A percentile compares a stretch with the other conserved stretches of the same genome.
These are phyloP conservation scores for Muricea muricata DNA, from an alignment of 92 coral and sea anemone species.

Conservation along the genomic window DNA sequence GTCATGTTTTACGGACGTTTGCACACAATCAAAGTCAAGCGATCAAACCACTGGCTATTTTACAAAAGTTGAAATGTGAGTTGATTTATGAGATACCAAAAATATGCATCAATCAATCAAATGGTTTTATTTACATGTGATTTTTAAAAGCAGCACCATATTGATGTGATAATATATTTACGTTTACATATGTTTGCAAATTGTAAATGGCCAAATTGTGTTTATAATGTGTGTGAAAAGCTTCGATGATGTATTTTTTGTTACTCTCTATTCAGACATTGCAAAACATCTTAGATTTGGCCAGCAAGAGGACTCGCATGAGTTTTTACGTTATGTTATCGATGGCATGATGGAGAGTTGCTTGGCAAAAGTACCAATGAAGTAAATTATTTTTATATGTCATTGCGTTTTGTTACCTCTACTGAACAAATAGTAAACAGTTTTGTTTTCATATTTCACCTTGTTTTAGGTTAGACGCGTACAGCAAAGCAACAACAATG, in stretches of 20 bases:
- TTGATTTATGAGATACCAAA: too few species aligned
- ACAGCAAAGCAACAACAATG: constrained; percentile 87
- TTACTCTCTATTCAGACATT: constrained; percentile 67
- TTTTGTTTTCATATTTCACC: not conserved
- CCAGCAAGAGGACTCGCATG: constrained; percentile 98
- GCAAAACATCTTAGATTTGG: constrained; percentile 97
- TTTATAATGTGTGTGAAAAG: too few species aligned
- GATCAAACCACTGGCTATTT: constrained; percentile 91
- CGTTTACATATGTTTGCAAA: too few species aligned
- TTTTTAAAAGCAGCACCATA: too few species aligned
- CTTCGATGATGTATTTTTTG: too few species aligned
- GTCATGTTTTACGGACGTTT: constrained; percentile 83
- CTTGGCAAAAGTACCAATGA: constrained; percentile 74
- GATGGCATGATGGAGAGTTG: constrained; percentile 98
- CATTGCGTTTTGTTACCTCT: too few species aligned
- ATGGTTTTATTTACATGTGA: too few species aligned
- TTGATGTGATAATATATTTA: too few species aligned
- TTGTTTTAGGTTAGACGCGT: constrained; percentile 76
- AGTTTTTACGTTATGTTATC: constrained; percentile 94
- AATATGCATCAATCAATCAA: not conserved
- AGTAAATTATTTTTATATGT: constrained; percentile 56
- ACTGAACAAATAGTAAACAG: not conserved
- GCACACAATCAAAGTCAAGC: constrained; percentile 88
- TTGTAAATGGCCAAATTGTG: too few species aligned
- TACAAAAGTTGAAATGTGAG: constrained; percentile 93